Conservation (phyloP, 1,140 invertebrate species). For the Drosophila subobscura region DNA sequence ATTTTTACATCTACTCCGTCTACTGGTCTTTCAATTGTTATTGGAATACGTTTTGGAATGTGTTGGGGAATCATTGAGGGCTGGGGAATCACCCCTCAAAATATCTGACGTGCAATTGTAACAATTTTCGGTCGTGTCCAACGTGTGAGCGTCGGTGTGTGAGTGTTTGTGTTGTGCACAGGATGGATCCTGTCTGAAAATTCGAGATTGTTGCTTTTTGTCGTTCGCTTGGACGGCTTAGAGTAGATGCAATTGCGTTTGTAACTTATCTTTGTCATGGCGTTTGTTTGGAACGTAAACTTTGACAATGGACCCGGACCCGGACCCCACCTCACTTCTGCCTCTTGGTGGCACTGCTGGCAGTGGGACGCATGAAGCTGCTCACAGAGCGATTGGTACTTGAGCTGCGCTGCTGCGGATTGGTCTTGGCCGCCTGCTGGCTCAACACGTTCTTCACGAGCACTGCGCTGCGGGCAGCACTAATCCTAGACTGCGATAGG, state of each 20-base stretch:
- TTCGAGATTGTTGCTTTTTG: conserved; percentile 65
- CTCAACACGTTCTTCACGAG: conserved; percentile 75
- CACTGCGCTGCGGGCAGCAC: conserved; percentile 70
- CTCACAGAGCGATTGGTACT: conserved; percentile 79
- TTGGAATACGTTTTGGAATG: conserved; percentile 59
- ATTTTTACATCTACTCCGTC: conserved; percentile 27
- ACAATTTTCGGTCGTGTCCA: conserved; percentile 34
- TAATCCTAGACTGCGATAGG: conserved; percentile 43
- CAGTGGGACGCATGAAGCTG: conserved; percentile 86
- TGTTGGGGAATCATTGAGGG: conserved; percentile 39
- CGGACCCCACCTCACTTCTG: conserved; percentile 50
- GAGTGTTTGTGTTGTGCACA: no score
- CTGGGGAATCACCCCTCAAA: conserved; percentile 46
- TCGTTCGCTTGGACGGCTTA: conserved; percentile 72
- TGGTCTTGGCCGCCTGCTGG: conserved; percentile 53
- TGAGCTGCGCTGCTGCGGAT: conserved; percentile 45
- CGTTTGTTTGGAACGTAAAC: conserved; percentile 69
- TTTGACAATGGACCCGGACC: conserved; percentile 42
- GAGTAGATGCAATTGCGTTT: conserved; percentile 62
- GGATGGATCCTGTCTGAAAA: conserved; percentile 64
- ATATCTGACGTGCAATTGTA: conserved; percentile 52
- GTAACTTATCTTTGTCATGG: conserved; percentile 48
- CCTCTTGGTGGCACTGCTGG: conserved; percentile 84
- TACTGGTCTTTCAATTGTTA: neutral
- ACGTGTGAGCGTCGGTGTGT: conserved; percentile 34